Percentiles rank a stretch among this genome's conserved stretches.
Evolutionary conservation across 2,888 invertebrate genomes (phyloP).

Genomic region (Thalpophila matura): DNA sequence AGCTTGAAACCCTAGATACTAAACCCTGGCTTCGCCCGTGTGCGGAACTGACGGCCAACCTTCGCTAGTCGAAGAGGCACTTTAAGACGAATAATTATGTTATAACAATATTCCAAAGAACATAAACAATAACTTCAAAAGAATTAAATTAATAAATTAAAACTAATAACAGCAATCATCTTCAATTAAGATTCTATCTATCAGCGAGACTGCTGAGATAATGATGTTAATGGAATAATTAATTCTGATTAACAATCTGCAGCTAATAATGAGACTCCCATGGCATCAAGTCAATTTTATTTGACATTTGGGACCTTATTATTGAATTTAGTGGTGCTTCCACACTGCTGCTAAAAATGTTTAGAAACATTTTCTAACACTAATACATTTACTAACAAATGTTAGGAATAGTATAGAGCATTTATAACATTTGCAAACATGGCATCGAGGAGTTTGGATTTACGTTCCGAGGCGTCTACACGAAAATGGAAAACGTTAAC

Average conservation of each 20-base stretch:
- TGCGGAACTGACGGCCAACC: too few species aligned
- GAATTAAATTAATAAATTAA: constrained; percentile 46
- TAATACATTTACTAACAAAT: too few species aligned
- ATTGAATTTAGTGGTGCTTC: constrained; percentile 16
- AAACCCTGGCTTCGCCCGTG: too few species aligned
- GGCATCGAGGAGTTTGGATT: too few species aligned
- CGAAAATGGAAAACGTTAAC: too few species aligned
- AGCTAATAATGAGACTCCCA: constrained; percentile 13
- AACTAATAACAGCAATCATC: constrained; percentile 46
- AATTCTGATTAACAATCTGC: constrained; percentile 22
- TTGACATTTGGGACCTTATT: constrained; percentile 13
- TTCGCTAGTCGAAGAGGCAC: too few species aligned
- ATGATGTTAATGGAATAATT: constrained; percentile 32
- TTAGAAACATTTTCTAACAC: too few species aligned
- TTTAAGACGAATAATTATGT: constrained; percentile 12
- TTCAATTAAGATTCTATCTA: constrained; percentile 38
- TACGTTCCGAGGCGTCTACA: too few species aligned
- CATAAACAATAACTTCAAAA: constrained; percentile 4
- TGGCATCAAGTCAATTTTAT: constrained; percentile 23
- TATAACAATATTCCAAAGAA: constrained; percentile 20
- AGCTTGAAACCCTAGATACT: too few species aligned
- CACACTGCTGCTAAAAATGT: too few species aligned
- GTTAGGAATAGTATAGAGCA: too few species aligned
- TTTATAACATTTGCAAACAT: too few species aligned
- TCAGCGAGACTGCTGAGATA: constrained; percentile 17